Conservation (phyloP, 2,113 vertebrate species). For the Hydropotes inermis region DNA sequence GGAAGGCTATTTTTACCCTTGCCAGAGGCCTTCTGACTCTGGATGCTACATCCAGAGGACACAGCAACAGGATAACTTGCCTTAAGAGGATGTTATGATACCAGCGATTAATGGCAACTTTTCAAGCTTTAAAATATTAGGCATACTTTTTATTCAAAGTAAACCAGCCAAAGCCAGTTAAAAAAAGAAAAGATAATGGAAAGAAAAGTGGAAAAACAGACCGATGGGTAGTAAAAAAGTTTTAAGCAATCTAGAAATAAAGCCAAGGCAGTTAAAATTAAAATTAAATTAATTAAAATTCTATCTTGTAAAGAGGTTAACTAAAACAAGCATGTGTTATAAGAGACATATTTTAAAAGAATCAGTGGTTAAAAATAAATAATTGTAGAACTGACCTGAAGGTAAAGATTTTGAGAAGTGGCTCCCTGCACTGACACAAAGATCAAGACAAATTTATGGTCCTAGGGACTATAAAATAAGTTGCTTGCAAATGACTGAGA, state of each 20-base stretch:
- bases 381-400: background rate
- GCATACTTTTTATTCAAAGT: slow-evolving; percentile 12
- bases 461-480: background rate
- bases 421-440: background rate
- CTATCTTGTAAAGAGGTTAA: background rate
- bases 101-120: slow-evolving; percentile 52
- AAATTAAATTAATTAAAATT: background rate
- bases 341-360: background rate
- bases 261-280: background rate
- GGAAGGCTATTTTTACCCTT: slow-evolving; percentile 72
- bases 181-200: background rate
- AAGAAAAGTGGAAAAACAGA: slow-evolving; percentile 29
- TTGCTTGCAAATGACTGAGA: background rate
- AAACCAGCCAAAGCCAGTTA: background rate
- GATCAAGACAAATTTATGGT: background rate
- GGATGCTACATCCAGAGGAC: slow-evolving; percentile 60
- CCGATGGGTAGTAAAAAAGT: background rate
- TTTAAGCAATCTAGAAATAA: background rate
- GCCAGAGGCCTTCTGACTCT: slow-evolving; percentile 65
- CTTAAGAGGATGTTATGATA: slow-evolving; percentile 75
- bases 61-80: slow-evolving; percentile 65
- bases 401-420: slow-evolving; percentile 9
- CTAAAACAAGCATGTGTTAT: background rate
- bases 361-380: background rate
- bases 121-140: slow-evolving; percentile 38